Evolutionary conservation across 1,140 invertebrate species (phyloP).

Genomic region (Phymorhynchus buccinoides): DNA sequence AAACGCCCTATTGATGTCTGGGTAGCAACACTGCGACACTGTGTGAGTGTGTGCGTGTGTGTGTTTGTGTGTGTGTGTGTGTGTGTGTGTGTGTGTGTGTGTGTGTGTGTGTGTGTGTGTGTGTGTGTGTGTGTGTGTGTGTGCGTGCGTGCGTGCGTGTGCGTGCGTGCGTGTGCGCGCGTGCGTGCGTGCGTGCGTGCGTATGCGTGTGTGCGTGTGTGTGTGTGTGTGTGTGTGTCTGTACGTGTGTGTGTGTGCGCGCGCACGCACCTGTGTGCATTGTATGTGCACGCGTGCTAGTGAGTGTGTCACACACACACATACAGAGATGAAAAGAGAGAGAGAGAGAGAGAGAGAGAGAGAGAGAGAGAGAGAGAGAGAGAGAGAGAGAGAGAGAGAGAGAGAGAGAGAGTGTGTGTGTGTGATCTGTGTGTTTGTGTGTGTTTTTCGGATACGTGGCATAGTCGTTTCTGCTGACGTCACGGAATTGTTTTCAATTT

Average conservation of each 20-base stretch:
- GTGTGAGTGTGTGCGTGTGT: not conserved
- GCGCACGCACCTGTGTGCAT: not conserved
- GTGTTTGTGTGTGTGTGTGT: no score
- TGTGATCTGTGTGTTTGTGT: no score
- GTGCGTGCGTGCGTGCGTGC: not conserved
- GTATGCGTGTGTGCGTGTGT: constrained; percentile 19
- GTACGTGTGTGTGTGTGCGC: not conserved
- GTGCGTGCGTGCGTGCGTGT: not conserved
- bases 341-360: not conserved
- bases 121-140: not conserved
- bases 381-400: not conserved
- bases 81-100: not conserved
- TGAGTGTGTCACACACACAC: no score
- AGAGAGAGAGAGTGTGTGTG: no score
- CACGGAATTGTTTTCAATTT: no score
- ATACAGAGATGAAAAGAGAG: no score
- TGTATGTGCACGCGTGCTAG: not conserved
- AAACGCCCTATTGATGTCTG: not conserved
- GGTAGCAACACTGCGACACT: not conserved
- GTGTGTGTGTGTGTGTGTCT: constrained; percentile 17
- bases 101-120: not conserved
- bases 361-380: not conserved
- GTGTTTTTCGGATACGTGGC: no score
- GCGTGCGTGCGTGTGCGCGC: not conserved
- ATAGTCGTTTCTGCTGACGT: no score